Percentiles rank a stretch among this genome's conserved stretches.
phyloP scores from a whole-genome alignment of 2,888 invertebrate species.

The Lagria hirta region DNA sequence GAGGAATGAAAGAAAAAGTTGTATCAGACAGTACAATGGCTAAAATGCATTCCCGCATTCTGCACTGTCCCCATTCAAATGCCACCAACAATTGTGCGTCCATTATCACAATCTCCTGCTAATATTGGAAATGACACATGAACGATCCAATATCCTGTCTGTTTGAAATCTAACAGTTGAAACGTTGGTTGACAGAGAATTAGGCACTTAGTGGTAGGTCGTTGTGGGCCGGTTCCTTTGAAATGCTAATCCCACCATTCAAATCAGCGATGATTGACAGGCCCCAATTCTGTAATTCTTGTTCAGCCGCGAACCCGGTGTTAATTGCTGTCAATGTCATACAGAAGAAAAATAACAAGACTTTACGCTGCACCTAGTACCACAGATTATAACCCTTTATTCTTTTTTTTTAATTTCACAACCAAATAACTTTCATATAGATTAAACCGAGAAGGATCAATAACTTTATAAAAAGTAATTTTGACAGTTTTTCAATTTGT shows the following conservation, averaged over 20 bases:
- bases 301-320: slow-evolving; percentile 39
- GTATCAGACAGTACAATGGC: slow-evolving; percentile 40
- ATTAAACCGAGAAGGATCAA: too few relatives aligned
- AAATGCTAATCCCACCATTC: slow-evolving; percentile 50
- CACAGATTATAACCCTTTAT: too few relatives aligned
- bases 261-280: slow-evolving; percentile 48
- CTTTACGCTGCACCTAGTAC: too few relatives aligned
- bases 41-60: slow-evolving; percentile 38
- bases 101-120: slow-evolving; percentile 43
- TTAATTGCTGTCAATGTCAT: slow-evolving; percentile 40
- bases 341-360: slow-evolving; percentile 19
- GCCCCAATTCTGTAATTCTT: slow-evolving; percentile 39
- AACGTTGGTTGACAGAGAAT: slow-evolving; percentile 50
- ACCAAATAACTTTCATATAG: too few relatives aligned
- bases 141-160: slow-evolving; percentile 47
- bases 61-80: slow-evolving; percentile 37
- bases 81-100: slow-evolving; percentile 40
- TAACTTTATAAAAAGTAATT: too few relatives aligned
- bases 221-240: slow-evolving; percentile 45
- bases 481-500: too few relatives aligned
- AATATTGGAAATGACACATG: slow-evolving; percentile 49
- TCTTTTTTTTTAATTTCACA: too few relatives aligned
- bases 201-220: slow-evolving; percentile 52
- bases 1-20: slow-evolving; percentile 37
- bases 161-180: slow-evolving; percentile 44